Evolutionary conservation across 2,113 vertebrate species (phyloP).

Genomic region (Bos javanicus): DNA sequence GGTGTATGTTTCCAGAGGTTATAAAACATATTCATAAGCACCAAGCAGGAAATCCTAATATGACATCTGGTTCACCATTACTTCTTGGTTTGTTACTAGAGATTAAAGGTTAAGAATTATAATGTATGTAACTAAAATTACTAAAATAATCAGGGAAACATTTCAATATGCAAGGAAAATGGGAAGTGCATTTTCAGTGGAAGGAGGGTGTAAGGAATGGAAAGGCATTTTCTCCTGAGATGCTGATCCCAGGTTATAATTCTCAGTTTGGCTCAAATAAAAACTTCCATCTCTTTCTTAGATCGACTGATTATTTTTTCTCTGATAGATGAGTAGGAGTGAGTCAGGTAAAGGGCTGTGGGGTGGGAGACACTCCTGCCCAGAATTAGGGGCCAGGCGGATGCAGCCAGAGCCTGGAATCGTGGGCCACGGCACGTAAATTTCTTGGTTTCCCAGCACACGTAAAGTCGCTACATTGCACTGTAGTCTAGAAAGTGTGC

Average conservation of each 20-base stretch:
- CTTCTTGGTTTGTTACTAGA: neutral
- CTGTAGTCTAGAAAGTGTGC: neutral
- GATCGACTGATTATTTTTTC: neutral
- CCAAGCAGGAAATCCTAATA: neutral
- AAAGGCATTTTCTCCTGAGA: neutral
- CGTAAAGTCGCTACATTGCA: neutral
- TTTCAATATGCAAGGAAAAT: neutral
- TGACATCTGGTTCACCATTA: neutral
- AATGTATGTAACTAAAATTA: neutral
- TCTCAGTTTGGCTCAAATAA: neutral
- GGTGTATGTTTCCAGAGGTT: neutral
- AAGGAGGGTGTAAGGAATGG: neutral
- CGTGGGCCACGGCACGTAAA: rapidly evolving
- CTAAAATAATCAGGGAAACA: neutral
- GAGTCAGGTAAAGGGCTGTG: neutral
- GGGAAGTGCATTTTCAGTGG: neutral
- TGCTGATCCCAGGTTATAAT: neutral
- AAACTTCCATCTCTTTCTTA: neutral
- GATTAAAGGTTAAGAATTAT: neutral
- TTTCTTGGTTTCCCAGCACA: neutral
- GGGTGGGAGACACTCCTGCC: neutral
- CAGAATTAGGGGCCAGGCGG: neutral
- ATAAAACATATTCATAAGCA: neutral
- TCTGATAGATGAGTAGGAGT: neutral
- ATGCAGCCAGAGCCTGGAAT: neutral